Evolutionary conservation across 2,797 vertebrate genomes (phyloP).

Genomic region (Clarias fuscus): DNA sequence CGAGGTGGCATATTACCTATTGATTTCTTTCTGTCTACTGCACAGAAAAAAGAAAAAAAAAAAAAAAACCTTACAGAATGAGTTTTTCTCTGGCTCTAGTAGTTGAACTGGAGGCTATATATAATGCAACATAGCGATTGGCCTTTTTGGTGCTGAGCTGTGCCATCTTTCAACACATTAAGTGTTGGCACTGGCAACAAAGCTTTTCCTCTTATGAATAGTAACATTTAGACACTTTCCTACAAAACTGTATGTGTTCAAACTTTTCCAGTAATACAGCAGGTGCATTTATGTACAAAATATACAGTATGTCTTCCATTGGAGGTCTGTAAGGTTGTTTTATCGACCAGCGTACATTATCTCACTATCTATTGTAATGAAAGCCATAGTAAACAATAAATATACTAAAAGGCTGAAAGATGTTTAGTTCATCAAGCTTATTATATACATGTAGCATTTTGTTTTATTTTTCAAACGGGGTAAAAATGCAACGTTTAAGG

Average conservation of each 20-base stretch:
- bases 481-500: neutral
- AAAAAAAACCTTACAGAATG: neutral
- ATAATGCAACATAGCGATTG: slow-evolving; percentile 32
- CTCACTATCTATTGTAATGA: neutral
- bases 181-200: slow-evolving; percentile 27
- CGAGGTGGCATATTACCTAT: slow-evolving; percentile 55
- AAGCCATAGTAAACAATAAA: neutral
- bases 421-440: neutral
- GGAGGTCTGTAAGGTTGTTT: neutral
- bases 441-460: neutral
- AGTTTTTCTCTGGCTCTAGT: slow-evolving; percentile 30
- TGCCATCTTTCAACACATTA: slow-evolving; percentile 25
- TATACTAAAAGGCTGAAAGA: neutral
- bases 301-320: neutral
- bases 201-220: slow-evolving; percentile 55
- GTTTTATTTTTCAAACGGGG: neutral
- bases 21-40: slow-evolving; percentile 53
- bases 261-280: neutral
- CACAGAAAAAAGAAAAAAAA: slow-evolving; percentile 23
- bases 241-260: slow-evolving; percentile 53
- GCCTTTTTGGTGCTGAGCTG: slow-evolving; percentile 18
- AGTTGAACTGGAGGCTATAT: slow-evolving; percentile 39
- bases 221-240: slow-evolving; percentile 51
- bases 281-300: neutral
- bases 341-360: neutral